These are phyloP conservation scores for Leptogaster cylindrica DNA, from an alignment of 2,888 invertebrate species.

Conservation along the genomic window DNA sequence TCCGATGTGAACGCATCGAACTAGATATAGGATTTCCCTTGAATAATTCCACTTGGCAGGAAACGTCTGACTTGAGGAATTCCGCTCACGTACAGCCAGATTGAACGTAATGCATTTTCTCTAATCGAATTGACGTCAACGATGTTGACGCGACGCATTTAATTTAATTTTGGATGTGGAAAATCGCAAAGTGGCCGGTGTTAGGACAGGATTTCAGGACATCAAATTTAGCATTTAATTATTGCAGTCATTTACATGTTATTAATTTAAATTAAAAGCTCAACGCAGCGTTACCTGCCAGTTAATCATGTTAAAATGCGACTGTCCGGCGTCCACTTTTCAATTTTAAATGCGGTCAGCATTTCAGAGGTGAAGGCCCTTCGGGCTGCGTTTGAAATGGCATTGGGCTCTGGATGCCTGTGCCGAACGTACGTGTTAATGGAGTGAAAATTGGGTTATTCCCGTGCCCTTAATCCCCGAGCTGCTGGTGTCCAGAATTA, in stretches of 20 bases:
- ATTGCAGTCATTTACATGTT: slow-evolving; percentile 38
- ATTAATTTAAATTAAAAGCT: slow-evolving; percentile 41
- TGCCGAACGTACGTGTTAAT: slow-evolving; percentile 20
- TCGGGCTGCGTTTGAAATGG: slow-evolving; percentile 25
- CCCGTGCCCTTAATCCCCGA: background rate
- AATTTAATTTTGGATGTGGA: slow-evolving; percentile 41
- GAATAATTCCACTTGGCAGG: slow-evolving; percentile 36
- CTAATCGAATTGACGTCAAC: slow-evolving; percentile 47
- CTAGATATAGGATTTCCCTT: background rate
- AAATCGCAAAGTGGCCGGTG: slow-evolving; percentile 38
- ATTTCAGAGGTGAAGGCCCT: slow-evolving; percentile 36
- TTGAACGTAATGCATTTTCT: slow-evolving; percentile 47
- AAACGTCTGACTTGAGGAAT: slow-evolving; percentile 39
- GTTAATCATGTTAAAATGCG: slow-evolving; percentile 36
- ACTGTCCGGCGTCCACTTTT: slow-evolving; percentile 36
- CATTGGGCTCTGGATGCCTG: no score
- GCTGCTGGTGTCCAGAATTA: background rate
- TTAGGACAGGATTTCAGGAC: slow-evolving; percentile 39
- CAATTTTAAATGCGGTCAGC: slow-evolving; percentile 37
- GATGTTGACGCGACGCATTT: slow-evolving; percentile 43
- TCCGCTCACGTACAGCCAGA: slow-evolving; percentile 45
- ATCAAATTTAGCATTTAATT: slow-evolving; percentile 40
- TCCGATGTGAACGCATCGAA: background rate
- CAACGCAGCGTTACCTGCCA: slow-evolving; percentile 13
- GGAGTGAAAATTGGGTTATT: slow-evolving; percentile 16